Evolutionary conservation across 2,797 vertebrate genomes (phyloP).

Genomic region (Anabas testudineus): DNA sequence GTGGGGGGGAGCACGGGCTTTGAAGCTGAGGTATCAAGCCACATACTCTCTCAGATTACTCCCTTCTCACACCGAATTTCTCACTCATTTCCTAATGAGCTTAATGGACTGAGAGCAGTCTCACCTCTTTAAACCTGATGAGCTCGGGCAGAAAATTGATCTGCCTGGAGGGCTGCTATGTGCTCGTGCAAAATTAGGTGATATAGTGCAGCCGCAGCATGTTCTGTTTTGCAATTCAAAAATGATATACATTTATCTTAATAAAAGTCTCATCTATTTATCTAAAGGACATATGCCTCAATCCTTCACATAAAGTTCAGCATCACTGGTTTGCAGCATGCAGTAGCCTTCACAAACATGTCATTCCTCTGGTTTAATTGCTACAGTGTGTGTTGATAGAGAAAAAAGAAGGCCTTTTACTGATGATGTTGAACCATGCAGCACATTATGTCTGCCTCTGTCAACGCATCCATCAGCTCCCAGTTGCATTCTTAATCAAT

Average conservation of each 20-base stretch:
- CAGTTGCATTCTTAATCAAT: conserved; percentile 47
- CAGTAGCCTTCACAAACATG: neutral
- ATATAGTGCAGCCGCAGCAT: neutral
- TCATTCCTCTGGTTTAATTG: conserved; percentile 4
- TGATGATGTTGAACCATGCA: conserved; percentile 6
- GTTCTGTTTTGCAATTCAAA: neutral
- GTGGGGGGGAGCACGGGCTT: conserved; percentile 4
- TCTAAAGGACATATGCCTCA: neutral
- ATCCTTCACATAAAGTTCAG: neutral
- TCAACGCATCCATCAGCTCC: conserved; percentile 28
- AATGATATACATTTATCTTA: neutral
- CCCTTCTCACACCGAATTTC: conserved; percentile 67
- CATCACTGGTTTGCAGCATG: neutral
- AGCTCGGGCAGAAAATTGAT: conserved; percentile 75
- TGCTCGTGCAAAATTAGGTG: conserved; percentile 63
- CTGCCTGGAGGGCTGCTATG: conserved; percentile 71
- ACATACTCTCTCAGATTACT: conserved; percentile 58
- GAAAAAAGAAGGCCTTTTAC: conserved; percentile 24
- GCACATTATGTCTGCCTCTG: conserved; percentile 16
- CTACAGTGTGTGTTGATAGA: neutral
- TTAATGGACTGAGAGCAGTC: conserved; percentile 77
- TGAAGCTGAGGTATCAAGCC: conserved; percentile 33
- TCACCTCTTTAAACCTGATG: conserved; percentile 79
- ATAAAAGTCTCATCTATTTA: neutral
- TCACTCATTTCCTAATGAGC: conserved; percentile 77